A percentile compares a stretch with the other conserved stretches of the same genome.
These are phyloP conservation scores for Pituophis catenifer DNA, from an alignment of 2,113 vertebrate genomes.

Conservation along the genomic window DNA sequence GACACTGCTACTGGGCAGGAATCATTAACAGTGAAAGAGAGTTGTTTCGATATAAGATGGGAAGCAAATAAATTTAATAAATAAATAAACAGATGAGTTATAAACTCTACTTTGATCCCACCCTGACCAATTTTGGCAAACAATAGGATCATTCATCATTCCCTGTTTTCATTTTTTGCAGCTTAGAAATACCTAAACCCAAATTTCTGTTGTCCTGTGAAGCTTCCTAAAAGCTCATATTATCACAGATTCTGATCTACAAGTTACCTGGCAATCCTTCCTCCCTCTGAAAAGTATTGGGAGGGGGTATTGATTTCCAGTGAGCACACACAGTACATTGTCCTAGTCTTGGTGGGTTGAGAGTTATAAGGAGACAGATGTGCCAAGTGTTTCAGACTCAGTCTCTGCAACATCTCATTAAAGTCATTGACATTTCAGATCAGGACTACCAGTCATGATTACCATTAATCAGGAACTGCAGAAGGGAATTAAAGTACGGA, in stretches of 20 bases:
- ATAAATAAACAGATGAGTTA: background rate
- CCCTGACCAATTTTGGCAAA: background rate
- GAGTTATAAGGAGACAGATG: background rate
- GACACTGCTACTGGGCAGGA: background rate
- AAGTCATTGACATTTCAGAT: background rate
- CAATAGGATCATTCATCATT: background rate
- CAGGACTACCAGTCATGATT: background rate
- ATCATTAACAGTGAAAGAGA: background rate
- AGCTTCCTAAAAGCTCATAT: background rate
- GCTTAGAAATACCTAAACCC: background rate
- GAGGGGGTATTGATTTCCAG: background rate
- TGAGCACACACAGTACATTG: background rate
- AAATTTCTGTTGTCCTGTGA: background rate
- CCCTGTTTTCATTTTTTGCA: background rate
- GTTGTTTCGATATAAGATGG: background rate
- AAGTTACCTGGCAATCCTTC: background rate
- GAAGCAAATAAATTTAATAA: background rate
- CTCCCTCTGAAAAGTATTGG: background rate
- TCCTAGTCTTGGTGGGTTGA: background rate
- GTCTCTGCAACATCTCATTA: background rate
- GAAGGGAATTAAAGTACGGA: background rate
- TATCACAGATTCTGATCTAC: background rate
- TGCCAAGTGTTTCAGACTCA: background rate
- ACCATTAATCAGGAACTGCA: background rate
- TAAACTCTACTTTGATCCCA: background rate